Evolutionary conservation across 1,140 invertebrate species (phyloP).

Genomic region (Saxidomus purpurata): DNA sequence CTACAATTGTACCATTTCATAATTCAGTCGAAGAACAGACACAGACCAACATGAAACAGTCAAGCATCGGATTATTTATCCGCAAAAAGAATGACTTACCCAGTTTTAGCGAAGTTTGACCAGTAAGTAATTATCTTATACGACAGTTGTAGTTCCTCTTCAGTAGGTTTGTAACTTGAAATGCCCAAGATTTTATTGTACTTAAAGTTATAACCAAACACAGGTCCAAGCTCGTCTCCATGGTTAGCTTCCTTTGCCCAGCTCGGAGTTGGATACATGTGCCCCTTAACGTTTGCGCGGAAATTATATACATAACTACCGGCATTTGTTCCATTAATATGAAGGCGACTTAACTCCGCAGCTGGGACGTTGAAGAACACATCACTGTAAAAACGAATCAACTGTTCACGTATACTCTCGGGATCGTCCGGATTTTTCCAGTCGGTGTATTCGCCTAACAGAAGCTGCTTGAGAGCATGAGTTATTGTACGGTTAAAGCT

Average conservation of each 20-base stretch:
- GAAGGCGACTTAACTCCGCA: background rate
- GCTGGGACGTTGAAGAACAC: conserved; percentile 25
- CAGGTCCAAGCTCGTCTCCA: conserved; percentile 23
- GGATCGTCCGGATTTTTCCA: conserved; percentile 23
- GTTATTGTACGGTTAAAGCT: background rate
- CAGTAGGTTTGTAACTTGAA: background rate
- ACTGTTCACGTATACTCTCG: background rate
- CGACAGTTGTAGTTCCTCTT: background rate
- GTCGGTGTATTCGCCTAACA: conserved; percentile 34
- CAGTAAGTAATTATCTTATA: background rate
- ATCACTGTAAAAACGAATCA: background rate
- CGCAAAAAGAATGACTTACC: too few species aligned
- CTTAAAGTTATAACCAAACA: conserved; percentile 37
- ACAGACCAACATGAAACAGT: too few species aligned
- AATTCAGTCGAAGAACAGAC: too few species aligned
- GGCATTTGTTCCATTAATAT: background rate
- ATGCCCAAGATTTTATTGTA: background rate
- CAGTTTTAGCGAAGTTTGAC: conserved; percentile 44
- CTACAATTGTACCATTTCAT: too few species aligned
- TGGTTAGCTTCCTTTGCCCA: conserved; percentile 25
- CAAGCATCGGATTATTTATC: too few species aligned
- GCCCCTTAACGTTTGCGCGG: background rate
- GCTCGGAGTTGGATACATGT: background rate
- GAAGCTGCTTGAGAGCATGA: background rate
- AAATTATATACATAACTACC: conserved; percentile 28